Conservation (phyloP, 2,113 vertebrate species). For the Cryptomyrus ogoouensis region DNA sequence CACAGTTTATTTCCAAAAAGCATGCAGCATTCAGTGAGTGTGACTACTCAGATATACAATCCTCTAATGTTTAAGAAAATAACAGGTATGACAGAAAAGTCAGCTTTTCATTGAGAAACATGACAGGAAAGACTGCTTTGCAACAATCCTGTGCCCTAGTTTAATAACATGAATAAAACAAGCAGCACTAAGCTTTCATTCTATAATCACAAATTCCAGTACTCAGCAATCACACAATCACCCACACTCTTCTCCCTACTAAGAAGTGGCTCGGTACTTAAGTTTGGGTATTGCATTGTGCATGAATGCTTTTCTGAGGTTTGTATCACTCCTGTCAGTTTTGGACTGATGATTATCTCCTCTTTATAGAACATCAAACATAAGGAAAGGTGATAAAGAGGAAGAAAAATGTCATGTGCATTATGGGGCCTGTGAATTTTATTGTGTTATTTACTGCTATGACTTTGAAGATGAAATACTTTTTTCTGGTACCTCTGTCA, state of each 20-base stretch:
- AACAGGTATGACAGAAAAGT: background rate
- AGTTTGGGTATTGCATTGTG: background rate
- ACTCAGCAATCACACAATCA: background rate
- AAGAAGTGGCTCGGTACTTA: background rate
- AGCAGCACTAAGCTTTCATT: background rate
- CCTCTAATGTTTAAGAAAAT: background rate
- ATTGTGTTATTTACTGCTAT: background rate
- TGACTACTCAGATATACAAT: background rate
- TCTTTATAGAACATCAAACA: background rate
- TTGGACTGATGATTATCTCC: background rate
- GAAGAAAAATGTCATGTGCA: background rate
- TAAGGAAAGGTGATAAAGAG: background rate
- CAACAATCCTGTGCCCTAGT: background rate
- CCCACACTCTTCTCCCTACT: background rate
- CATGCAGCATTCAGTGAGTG: background rate
- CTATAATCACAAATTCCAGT: background rate
- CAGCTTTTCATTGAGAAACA: background rate
- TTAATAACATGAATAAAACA: conserved; percentile 1
- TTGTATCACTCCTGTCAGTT: background rate
- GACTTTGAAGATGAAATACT: background rate
- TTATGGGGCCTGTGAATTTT: background rate
- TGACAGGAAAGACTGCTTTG: background rate
- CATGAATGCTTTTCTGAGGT: background rate
- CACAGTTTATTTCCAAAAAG: background rate
- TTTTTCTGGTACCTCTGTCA: background rate